Percentiles rank a stretch among this genome's conserved stretches.
Evolutionary conservation across 2,113 vertebrate genomes (phyloP).

Genomic region (Ceyx melanurus): DNA sequence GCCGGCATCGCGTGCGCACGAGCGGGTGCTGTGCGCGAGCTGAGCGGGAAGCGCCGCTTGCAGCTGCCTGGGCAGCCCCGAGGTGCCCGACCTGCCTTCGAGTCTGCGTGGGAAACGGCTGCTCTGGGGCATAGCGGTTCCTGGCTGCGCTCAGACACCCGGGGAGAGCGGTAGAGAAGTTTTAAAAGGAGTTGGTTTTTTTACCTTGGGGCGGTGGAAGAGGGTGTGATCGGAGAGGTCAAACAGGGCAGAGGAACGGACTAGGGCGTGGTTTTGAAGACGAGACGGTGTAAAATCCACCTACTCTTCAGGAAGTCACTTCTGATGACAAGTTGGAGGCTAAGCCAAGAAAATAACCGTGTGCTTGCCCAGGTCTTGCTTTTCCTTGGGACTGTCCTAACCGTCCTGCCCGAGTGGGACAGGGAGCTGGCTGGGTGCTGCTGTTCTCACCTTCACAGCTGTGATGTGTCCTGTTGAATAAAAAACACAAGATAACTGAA

Average conservation of each 20-base stretch:
- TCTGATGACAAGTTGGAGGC: not conserved
- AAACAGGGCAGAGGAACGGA: accelerated
- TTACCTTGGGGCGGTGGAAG: accelerated
- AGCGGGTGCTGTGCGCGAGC: accelerated
- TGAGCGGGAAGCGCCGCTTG: accelerated
- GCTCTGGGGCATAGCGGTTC: accelerated
- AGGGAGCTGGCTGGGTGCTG: accelerated
- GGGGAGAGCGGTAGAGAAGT: not conserved
- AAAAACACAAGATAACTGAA: not conserved
- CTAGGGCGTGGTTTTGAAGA: accelerated
- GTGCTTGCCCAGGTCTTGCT: accelerated
- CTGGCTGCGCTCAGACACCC: accelerated
- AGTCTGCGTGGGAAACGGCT: accelerated
- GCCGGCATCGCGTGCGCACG: too few relatives aligned
- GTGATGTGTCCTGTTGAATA: accelerated
- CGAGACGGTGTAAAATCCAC: accelerated
- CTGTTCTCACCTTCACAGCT: accelerated
- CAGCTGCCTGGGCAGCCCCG: too few relatives aligned
- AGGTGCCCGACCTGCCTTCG: too few relatives aligned
- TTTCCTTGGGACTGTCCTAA: accelerated
- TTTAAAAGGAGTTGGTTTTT: not conserved
- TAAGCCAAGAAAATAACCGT: accelerated
- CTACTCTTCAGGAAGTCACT: accelerated
- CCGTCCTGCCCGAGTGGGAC: accelerated
- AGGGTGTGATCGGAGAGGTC: accelerated